These are phyloP conservation scores for Nettapus auritus DNA, from an alignment of 2,113 vertebrate species.

Conservation along the genomic window DNA sequence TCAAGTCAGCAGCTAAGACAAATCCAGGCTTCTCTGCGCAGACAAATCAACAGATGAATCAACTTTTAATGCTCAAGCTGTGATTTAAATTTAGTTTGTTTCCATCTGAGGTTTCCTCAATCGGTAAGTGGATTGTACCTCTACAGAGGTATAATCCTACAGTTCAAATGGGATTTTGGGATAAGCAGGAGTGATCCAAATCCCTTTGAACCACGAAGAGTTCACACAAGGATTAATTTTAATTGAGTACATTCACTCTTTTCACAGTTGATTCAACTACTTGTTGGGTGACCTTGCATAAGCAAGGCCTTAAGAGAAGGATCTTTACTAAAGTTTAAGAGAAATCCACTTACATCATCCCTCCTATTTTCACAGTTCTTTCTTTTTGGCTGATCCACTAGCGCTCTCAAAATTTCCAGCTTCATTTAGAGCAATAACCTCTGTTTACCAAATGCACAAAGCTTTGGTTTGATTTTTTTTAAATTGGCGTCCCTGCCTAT, in stretches of 20 bases:
- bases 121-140: not conserved
- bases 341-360: not conserved
- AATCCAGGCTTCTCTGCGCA: not conserved
- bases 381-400: not conserved
- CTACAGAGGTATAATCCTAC: not conserved
- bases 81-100: not conserved
- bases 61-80: not conserved
- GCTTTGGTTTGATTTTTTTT: too few relatives aligned
- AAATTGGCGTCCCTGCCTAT: too few relatives aligned
- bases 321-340: not conserved
- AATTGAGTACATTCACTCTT: not conserved
- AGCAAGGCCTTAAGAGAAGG: not conserved
- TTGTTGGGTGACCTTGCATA: not conserved
- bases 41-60: not conserved
- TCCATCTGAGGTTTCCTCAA: not conserved
- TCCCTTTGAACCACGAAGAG: not conserved
- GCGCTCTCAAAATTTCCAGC: not conserved
- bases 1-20: not conserved
- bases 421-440: not conserved
- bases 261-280: not conserved
- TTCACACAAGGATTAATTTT: not conserved
- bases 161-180: not conserved
- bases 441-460: not conserved
- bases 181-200: conserved; percentile 30
- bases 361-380: not conserved